Base-by-base conservation (phyloP, 2,797 vertebrate species). In the Myotis pilosus region DNA sequence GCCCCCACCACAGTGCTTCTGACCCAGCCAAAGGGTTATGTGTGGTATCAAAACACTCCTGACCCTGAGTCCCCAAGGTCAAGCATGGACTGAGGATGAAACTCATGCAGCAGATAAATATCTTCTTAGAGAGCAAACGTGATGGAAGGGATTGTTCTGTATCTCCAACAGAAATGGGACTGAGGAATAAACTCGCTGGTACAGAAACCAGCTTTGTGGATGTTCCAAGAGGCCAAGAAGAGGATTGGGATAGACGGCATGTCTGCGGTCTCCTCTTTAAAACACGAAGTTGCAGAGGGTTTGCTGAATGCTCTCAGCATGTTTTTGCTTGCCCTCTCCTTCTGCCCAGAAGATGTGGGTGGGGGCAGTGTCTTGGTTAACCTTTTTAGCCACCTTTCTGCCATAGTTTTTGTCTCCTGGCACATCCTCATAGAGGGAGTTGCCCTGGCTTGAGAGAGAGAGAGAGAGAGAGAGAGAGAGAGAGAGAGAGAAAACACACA, bases 11-110 rank as follows among this genome's bases (percentile, higher is more conserved):
- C 96, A 86, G 91, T 84, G 96, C 88, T 96, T 95, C 87, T 97
- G 96, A 98, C 97, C 98, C 92, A 97, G 96, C 41, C 96, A 91
- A 94, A 95, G 79, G 91, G 94, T 95, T 92, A 97, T 79, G 94
- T 87, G 95, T 64, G 93, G 82, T 93, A 97, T 94, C 95, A 97
- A 98, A 98, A 98, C 96, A 96, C 76, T 74, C 51, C 53, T 0
- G 91, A 97, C 82, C 57, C 92, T 25, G 53, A 87, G 71, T 30
- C 66, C 13, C 57, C 69, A 84, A 93, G 96, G 95, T 97, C 97
- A 96, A 92, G 89, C 80, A 64, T 8, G 41, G 96, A 71, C 76
- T 15, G 33, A 80, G 71, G 90, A 90, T 57, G 49, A 0, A 76
- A 91, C 0, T 72, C 91, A 79, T 28, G 0, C 55, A 86, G 64